Percentiles rank a stretch among this genome's conserved stretches.
phyloP scores from a whole-genome alignment of 2,797 vertebrate genomes.

The Sebastes iracundus region DNA sequence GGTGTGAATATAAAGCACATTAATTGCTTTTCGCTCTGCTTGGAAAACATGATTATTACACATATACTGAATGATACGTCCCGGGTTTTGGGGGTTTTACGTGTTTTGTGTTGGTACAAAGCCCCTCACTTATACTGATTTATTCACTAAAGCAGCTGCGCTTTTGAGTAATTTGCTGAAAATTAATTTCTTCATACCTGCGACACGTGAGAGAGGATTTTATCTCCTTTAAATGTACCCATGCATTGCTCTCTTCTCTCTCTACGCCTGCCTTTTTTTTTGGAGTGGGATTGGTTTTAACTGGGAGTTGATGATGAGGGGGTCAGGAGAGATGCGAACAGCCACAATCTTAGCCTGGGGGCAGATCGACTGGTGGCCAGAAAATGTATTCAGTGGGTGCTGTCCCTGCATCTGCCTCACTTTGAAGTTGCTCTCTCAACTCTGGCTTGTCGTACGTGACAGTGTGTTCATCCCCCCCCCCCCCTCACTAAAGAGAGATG shows the following conservation, averaged over 20 bases:
- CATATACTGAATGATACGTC: neutral
- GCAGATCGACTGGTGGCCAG: slow-evolving; percentile 84
- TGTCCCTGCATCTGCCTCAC: slow-evolving; percentile 84
- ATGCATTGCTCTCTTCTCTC: neutral
- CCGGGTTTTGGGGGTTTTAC: neutral
- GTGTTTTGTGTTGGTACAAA: neutral
- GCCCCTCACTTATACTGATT: neutral
- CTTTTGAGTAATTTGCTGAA: neutral
- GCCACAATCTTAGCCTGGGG: slow-evolving; percentile 84
- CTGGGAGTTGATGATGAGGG: slow-evolving; percentile 70
- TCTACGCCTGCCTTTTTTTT: slow-evolving; percentile 29
- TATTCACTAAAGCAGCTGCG: slow-evolving; percentile 14
- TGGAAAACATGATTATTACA: neutral
- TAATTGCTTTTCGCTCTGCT: neutral
- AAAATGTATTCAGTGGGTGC: slow-evolving; percentile 84
- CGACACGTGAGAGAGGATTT: slow-evolving; percentile 3
- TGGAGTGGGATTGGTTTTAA: slow-evolving; percentile 72
- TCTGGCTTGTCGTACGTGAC: slow-evolving; percentile 81
- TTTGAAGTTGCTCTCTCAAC: slow-evolving; percentile 85
- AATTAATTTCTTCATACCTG: neutral
- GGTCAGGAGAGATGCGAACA: slow-evolving; percentile 83
- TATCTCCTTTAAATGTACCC: slow-evolving; percentile 21
- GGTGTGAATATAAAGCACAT: neutral
- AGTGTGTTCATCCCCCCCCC: slow-evolving; percentile 59
- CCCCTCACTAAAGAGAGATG: slow-evolving; percentile 47